Conservation (phyloP, 2,113 vertebrate species). For the Raphicerus campestris region DNA sequence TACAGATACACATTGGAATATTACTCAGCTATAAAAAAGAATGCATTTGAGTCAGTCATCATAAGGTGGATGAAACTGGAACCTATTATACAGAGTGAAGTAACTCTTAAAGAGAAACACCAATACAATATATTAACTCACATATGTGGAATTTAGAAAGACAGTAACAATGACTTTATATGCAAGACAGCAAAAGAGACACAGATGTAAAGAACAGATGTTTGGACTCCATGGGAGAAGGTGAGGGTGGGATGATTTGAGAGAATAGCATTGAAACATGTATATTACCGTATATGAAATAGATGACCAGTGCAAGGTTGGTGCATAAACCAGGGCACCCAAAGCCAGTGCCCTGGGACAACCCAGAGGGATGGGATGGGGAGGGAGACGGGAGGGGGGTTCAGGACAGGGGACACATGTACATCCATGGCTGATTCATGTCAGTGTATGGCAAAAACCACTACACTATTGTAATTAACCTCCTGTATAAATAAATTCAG, state of each 20-base stretch:
- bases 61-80: neutral
- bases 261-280: neutral
- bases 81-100: neutral
- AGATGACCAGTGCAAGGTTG: neutral
- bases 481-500: neutral
- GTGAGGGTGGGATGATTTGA: neutral
- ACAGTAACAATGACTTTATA: neutral
- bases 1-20: neutral
- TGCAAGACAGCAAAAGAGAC: neutral
- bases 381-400: fast-evolving
- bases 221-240: neutral
- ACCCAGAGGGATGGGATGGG: neutral
- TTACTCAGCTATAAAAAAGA: neutral
- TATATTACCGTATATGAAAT: neutral
- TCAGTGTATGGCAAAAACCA: neutral
- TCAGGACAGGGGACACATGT: fast-evolving
- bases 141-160: neutral
- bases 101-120: neutral
- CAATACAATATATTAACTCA: neutral
- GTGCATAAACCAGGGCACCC: neutral
- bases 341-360: neutral
- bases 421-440: neutral
- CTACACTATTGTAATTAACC: neutral
- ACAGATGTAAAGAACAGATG: neutral
- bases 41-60: neutral